Base-by-base conservation (phyloP, 2,797 vertebrate genomes). In the Alcedo quadribrachys region DNA sequence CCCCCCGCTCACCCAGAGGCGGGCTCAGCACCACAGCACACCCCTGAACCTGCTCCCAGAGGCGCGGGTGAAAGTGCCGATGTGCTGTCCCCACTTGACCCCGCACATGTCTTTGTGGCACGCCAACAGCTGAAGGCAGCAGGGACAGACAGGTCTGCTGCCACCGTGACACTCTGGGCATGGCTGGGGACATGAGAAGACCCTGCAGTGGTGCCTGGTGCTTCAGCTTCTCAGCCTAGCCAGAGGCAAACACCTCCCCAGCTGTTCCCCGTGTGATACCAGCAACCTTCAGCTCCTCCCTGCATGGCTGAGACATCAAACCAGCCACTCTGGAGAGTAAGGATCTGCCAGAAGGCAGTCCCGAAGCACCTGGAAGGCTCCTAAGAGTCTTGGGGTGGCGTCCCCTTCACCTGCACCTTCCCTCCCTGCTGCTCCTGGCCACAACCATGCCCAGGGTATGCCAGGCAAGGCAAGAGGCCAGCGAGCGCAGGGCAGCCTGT, bases 151-250 rank as follows among this genome's bases (percentile, higher is more conserved):
- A 9, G 58, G 45, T 27, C 45, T 71, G 48, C 65, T 13, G 43
- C 60, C 35, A 32, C 5, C 4, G 24, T 1, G 6, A 43, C 1
- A 3, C 10, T 15, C 45, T 0, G 4, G 24, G 27, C 63, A 28
- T 0, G 12, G 66, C 40, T 2, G 2, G 30, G 0, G 3, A 12
- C 3, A 8, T 1, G 0, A 4, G 8, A 48, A n/a, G 15, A 58
- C 11, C 43, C 66, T 1, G 2, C 32, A 2, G 70, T 0, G 1
- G 4, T 63, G 66, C 48, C 81, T 2, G 27, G 15, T 21, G 51
- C 51, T 54, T 10, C 84, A 20, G 0, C 28, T 4, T 6, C 65
- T n/a, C 40, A 17, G 57, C 53, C 62, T 0, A 50, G 14, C 9
- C 60, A 5, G 53, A 10, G 57, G 33, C 19, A 18, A 51, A 30